phyloP scores from a whole-genome alignment of 30 jellyfish, hydroid and myxozoan species.

The Cassiopea xamachana region DNA sequence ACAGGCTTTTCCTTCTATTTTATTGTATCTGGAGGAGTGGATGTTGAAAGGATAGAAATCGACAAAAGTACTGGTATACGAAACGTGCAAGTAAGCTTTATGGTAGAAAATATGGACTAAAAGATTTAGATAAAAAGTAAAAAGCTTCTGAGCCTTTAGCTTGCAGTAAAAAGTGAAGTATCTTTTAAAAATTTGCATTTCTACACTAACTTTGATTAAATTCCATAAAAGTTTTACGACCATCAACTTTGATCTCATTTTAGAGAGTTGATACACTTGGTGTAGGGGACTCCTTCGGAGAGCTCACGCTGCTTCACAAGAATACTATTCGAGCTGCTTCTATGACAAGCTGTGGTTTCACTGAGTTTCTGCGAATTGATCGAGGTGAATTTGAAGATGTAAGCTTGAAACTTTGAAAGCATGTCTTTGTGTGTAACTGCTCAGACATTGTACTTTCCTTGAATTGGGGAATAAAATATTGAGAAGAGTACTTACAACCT shows the following conservation, averaged over 20 bases:
- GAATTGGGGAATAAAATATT: no score
- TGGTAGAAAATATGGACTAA: not conserved
- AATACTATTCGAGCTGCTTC: constrained; percentile 88
- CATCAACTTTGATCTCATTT: not conserved
- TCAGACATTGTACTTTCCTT: no score
- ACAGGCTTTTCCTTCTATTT: constrained; percentile 67
- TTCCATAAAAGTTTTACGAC: not conserved
- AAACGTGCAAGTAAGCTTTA: constrained; percentile 71
- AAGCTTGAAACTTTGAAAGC: not conserved
- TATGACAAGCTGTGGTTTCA: constrained; percentile 78
- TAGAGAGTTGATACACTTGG: constrained; percentile 85
- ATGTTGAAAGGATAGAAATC: constrained; percentile 79
- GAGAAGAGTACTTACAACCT: no score
- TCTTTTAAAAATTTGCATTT: no score
- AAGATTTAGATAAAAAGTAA: not conserved
- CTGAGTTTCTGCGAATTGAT: constrained; percentile 87
- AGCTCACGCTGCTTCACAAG: constrained; percentile 75
- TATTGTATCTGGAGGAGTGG: constrained; percentile 86
- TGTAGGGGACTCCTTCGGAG: constrained; percentile 95
- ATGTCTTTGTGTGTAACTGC: no score
- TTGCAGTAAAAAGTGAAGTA: no score
- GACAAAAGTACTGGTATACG: constrained; percentile 68
- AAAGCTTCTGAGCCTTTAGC: no score
- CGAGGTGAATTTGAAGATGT: constrained; percentile 90
- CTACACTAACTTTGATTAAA: not conserved